Evolutionary conservation across 2,797 vertebrate species (phyloP).

Genomic region (Vespertilio murinus): DNA sequence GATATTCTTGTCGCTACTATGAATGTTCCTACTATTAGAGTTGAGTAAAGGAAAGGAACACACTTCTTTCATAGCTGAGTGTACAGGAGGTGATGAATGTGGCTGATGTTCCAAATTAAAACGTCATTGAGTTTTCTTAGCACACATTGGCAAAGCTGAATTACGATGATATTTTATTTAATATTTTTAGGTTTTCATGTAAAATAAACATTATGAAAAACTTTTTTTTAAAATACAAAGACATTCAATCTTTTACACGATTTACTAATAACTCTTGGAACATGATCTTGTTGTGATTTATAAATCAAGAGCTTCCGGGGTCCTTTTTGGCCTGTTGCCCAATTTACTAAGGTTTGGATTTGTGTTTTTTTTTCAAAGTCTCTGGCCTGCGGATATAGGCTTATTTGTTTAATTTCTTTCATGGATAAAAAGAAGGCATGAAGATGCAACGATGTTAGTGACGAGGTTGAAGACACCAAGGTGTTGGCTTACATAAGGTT

Average conservation of each 20-base stretch:
- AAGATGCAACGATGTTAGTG: constrained; percentile 37
- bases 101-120: not conserved
- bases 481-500: not conserved
- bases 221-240: not conserved
- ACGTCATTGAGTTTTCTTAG: not conserved
- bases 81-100: not conserved
- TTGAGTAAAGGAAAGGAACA: not conserved
- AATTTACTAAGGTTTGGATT: constrained; percentile 45
- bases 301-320: not conserved
- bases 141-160: not conserved
- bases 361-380: not conserved
- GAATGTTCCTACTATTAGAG: not conserved
- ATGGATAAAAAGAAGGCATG: constrained; percentile 38
- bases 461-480: constrained; percentile 45
- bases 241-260: not conserved
- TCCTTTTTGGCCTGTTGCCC: not conserved
- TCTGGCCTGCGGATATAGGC: not conserved
- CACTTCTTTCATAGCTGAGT: not conserved
- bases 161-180: not conserved
- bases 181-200: not conserved
- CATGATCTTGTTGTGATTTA: not conserved
- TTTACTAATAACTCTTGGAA: not conserved
- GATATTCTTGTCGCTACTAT: not conserved
- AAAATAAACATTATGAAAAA: constrained; percentile 27
- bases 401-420: constrained; percentile 61